A percentile compares a stretch with the other conserved stretches of the same genome.
These are phyloP conservation scores for Macrostomum lignano DNA, from an alignment of 1,140 invertebrate species.

Conservation along the genomic window DNA sequence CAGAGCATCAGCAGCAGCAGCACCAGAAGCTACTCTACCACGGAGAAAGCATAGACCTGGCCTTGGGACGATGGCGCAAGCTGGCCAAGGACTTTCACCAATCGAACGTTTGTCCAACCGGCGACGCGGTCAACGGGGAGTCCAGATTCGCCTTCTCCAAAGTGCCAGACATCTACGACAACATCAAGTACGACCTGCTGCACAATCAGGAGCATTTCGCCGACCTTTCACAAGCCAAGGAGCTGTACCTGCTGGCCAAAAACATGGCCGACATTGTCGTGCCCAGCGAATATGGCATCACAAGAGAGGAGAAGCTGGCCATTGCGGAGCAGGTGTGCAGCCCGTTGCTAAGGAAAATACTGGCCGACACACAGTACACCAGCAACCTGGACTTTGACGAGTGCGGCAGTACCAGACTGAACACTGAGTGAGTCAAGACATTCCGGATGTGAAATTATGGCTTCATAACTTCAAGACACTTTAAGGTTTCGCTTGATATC, in stretches of 20 bases:
- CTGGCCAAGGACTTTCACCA: conserved; percentile 85
- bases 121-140: too few species aligned
- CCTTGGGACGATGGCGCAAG: conserved; percentile 67
- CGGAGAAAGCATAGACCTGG: conserved; percentile 84
- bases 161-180: conserved; percentile 97
- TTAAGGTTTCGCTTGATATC: too few species aligned
- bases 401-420: too few species aligned
- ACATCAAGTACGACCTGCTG: conserved; percentile 86
- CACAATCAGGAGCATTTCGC: conserved; percentile 82
- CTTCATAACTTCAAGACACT: too few species aligned
- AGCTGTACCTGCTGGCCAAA: conserved; percentile 73
- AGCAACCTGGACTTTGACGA: conserved; percentile 33
- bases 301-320: conserved; percentile 68
- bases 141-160: conserved; percentile 78
- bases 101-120: too few species aligned
- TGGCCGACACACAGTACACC: conserved; percentile 69
- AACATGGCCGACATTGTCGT: conserved; percentile 89
- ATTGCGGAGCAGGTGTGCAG: conserved; percentile 91
- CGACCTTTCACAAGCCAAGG: conserved; percentile 68
- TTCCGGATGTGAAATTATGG: too few species aligned
- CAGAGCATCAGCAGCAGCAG: background rate
- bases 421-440: too few species aligned
- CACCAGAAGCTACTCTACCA: conserved; percentile 42
- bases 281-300: conserved; percentile 92
- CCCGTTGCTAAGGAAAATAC: conserved; percentile 74